phyloP scores from a whole-genome alignment of 2,888 invertebrate species.

The Pristionchus exspectatus region DNA sequence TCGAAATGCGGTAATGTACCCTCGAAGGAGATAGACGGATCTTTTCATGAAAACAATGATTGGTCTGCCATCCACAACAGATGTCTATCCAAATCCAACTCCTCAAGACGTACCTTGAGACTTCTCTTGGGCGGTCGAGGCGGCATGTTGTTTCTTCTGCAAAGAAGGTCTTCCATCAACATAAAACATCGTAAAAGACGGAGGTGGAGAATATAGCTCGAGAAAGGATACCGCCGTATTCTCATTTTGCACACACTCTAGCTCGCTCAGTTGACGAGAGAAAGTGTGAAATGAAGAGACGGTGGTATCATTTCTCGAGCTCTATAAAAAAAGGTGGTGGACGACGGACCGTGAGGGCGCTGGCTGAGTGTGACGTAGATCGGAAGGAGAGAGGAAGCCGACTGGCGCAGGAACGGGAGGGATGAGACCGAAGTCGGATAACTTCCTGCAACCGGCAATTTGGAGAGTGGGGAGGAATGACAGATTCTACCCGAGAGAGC shows the following conservation, averaged over 20 bases:
- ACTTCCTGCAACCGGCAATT: conserved; percentile 48
- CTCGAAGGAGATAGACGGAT: neutral
- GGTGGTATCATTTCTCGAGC: no score
- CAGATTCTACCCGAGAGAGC: neutral
- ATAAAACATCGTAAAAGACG: neutral
- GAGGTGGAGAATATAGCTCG: no score
- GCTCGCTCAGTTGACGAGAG: no score
- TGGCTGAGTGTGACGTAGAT: conserved; percentile 43
- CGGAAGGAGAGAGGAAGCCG: neutral
- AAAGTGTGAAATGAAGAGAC: no score
- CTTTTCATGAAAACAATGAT: neutral
- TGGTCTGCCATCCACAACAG: no score
- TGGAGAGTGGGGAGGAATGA: neutral
- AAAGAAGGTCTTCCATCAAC: neutral
- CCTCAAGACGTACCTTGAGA: conserved; percentile 42
- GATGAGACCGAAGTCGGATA: conserved; percentile 51
- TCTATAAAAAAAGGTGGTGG: no score
- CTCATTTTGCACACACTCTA: no score
- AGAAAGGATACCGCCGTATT: no score
- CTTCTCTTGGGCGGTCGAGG: conserved; percentile 40
- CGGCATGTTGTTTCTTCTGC: conserved; percentile 11
- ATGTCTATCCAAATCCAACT: neutral
- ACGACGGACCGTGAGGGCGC: neutral
- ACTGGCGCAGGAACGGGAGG: conserved; percentile 21
- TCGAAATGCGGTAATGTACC: neutral